These are phyloP conservation scores for Lagopus muta DNA, from an alignment of 2,113 vertebrate species.

Conservation along the genomic window DNA sequence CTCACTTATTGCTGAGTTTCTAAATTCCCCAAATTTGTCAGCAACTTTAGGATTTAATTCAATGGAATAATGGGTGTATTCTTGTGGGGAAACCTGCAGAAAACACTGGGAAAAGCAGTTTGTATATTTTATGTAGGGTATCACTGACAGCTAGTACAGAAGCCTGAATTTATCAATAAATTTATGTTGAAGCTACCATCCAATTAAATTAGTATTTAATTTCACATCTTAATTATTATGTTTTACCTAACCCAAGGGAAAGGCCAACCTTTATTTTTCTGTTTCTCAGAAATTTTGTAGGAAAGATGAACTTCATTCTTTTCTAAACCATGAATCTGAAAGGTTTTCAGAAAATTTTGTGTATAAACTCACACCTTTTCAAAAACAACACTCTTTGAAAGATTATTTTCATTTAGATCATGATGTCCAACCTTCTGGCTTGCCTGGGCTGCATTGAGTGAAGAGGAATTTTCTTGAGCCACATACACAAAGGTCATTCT, in stretches of 20 bases:
- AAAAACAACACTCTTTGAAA: not conserved
- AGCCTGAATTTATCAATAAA: not conserved
- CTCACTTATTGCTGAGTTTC: not conserved
- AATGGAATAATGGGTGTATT: not conserved
- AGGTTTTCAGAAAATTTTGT: not conserved
- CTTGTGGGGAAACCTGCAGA: not conserved
- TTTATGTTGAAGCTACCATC: not conserved
- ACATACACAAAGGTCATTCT: no score
- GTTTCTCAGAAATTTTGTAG: not conserved
- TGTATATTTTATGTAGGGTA: not conserved
- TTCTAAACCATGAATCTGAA: not conserved
- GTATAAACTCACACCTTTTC: not conserved
- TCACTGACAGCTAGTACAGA: not conserved
- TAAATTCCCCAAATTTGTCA: not conserved
- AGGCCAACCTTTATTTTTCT: conserved; percentile 6
- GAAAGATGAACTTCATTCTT: not conserved
- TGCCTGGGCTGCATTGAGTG: no score
- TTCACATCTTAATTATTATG: not conserved
- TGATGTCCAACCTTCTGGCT: no score
- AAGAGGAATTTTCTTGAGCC: no score
- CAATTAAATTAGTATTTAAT: conserved; percentile 13
- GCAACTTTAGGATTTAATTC: not conserved
- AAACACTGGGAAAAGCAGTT: not conserved
- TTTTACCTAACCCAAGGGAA: not conserved
- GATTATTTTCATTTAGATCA: not conserved